Percentiles rank a stretch among this genome's conserved stretches.
phyloP scores from a whole-genome alignment of 2,113 vertebrate genomes.

The Falco punctatus region DNA sequence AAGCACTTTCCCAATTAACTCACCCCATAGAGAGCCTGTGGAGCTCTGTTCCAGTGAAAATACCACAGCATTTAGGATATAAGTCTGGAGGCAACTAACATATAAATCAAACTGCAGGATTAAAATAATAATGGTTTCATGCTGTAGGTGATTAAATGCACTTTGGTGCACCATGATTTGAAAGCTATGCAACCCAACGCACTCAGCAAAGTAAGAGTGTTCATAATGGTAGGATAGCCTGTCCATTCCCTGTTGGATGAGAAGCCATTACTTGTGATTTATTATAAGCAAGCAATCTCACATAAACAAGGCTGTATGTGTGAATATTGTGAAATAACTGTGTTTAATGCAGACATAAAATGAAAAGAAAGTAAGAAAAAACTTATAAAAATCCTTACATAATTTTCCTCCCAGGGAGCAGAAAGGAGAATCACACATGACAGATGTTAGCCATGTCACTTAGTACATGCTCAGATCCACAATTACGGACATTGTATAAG shows the following conservation, averaged over 20 bases:
- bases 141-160: slow-evolving; percentile 48
- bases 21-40: slow-evolving; percentile 37
- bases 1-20: slow-evolving; percentile 54
- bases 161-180: slow-evolving; percentile 9
- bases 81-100: slow-evolving; percentile 35
- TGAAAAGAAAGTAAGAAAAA: slow-evolving; percentile 28
- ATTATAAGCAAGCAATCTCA: slow-evolving; percentile 62
- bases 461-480: slow-evolving; percentile 63
- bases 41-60: slow-evolving; percentile 56
- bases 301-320: slow-evolving; percentile 43
- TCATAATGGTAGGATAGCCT: slow-evolving; percentile 30
- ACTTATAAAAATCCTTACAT: slow-evolving; percentile 67
- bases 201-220: slow-evolving; percentile 22
- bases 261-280: slow-evolving; percentile 42
- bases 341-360: slow-evolving; percentile 60
- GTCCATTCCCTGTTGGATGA: slow-evolving; percentile 63
- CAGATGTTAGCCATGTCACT: slow-evolving; percentile 71
- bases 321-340: slow-evolving; percentile 19
- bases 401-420: slow-evolving; percentile 74
- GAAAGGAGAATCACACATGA: slow-evolving; percentile 74
- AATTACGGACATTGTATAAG: slow-evolving; percentile 33
- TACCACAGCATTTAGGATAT: slow-evolving; percentile 40
- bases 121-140: slow-evolving; percentile 63
- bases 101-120: slow-evolving; percentile 39
- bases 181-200: slow-evolving; percentile 39